phyloP scores from a whole-genome alignment of 2,797 vertebrate genomes.

The Gadopsis marmoratus region DNA sequence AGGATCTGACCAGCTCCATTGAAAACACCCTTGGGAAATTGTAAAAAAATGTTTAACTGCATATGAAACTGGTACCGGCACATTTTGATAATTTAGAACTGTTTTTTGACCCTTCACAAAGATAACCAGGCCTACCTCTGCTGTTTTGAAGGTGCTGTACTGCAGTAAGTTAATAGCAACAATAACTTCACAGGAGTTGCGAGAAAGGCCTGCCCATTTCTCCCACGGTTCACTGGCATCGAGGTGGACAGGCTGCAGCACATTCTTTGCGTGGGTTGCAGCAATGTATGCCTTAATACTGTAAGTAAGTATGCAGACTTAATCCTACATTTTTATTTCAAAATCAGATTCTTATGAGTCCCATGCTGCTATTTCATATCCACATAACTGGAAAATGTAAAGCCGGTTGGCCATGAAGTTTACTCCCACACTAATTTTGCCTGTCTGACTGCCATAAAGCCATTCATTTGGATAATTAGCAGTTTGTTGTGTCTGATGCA shows the following conservation, averaged over 20 bases:
- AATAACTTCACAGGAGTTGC: conserved; percentile 78
- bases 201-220: conserved; percentile 80
- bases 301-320: conserved; percentile 22
- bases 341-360: not conserved
- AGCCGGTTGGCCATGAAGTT: not conserved
- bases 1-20: conserved; percentile 82
- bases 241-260: conserved; percentile 80
- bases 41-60: no score
- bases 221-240: conserved; percentile 82
- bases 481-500: not conserved
- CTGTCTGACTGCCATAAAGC: not conserved
- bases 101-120: not conserved
- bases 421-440: no score
- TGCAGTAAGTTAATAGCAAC: conserved; percentile 84
- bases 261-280: conserved; percentile 78
- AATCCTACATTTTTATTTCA: not conserved
- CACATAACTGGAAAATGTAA: not conserved
- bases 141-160: conserved; percentile 81
- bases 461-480: not conserved
- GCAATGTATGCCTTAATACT: conserved; percentile 84
- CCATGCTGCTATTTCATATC: not conserved
- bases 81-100: not conserved
- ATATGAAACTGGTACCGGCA: not conserved
- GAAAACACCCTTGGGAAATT: conserved; percentile 76
- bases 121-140: conserved; percentile 65